Conservation (phyloP, 1,140 invertebrate species). For the Drosophila equinoxialis region DNA sequence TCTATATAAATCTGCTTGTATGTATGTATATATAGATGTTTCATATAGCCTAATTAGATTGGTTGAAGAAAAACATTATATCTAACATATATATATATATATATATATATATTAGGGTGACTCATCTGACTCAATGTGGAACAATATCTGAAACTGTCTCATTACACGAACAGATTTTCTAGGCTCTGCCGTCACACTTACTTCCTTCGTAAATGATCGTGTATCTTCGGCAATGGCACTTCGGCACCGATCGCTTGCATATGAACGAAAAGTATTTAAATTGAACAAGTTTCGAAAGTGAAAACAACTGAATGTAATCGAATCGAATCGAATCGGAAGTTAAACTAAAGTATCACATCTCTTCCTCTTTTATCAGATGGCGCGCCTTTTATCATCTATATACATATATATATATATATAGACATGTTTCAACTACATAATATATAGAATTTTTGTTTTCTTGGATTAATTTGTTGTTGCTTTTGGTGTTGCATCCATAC, state of each 20-base stretch:
- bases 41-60: slow-evolving; percentile 10
- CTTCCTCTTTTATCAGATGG: background rate
- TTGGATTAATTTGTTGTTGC: slow-evolving; percentile 29
- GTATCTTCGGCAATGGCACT: no score
- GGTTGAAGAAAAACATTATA: slow-evolving; percentile 12
- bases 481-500: slow-evolving; percentile 44
- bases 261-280: no score
- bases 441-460: slow-evolving; percentile 32
- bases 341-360: background rate
- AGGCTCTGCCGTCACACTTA: no score
- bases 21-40: slow-evolving; percentile 38
- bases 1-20: slow-evolving; percentile 24
- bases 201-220: no score
- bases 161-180: no score
- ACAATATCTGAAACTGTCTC: no score
- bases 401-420: background rate
- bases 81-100: background rate
- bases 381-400: background rate
- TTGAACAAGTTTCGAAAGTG: no score
- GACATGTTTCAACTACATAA: slow-evolving; percentile 13
- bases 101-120: background rate
- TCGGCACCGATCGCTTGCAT: no score
- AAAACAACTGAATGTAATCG: no score
- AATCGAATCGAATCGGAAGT: background rate
- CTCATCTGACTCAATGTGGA: no score